Conservation (phyloP, 2,888 invertebrate genomes). For the Caenorhabditis sp. region DNA sequence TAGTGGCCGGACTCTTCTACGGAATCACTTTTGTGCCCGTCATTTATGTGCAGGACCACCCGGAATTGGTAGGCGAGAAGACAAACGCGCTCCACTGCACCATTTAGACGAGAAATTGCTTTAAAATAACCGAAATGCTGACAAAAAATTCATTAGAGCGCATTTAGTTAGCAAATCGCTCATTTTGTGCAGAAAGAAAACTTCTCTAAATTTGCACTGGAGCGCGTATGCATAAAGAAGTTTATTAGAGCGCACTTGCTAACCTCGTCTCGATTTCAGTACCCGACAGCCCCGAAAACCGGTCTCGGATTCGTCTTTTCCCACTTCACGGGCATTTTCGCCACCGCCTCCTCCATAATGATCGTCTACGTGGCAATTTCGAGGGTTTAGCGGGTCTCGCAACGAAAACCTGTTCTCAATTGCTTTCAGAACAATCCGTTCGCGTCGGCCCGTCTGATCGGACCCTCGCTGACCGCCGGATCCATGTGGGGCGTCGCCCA, state of each 20-base stretch:
- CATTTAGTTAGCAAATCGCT: too few species aligned
- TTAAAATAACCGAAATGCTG: too few species aligned
- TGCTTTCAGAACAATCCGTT: slow-evolving; percentile 79
- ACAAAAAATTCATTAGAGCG: too few species aligned
- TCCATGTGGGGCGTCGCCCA: slow-evolving; percentile 81
- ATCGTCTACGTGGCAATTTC: slow-evolving; percentile 58
- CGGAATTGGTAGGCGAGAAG: slow-evolving; percentile 51
- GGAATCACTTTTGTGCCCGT: slow-evolving; percentile 81
- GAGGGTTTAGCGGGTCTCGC: slow-evolving; percentile 4
- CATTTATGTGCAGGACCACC: slow-evolving; percentile 80
- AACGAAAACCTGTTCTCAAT: not conserved
- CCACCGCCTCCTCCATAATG: slow-evolving; percentile 80
- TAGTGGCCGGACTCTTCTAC: slow-evolving; percentile 80
- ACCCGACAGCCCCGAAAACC: slow-evolving; percentile 65
- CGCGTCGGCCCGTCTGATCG: slow-evolving; percentile 77
- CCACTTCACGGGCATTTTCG: slow-evolving; percentile 80
- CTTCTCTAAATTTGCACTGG: too few species aligned
- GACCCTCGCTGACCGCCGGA: slow-evolving; percentile 79
- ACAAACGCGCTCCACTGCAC: too few species aligned
- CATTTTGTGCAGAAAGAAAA: too few species aligned
- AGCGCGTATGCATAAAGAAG: too few species aligned
- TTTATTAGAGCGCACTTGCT: too few species aligned
- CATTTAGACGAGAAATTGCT: too few species aligned
- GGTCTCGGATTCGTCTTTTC: slow-evolving; percentile 80
- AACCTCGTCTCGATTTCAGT: slow-evolving; percentile 59